These are phyloP conservation scores for Eclectus roratus DNA, from an alignment of 2,113 vertebrate species.

Conservation along the genomic window DNA sequence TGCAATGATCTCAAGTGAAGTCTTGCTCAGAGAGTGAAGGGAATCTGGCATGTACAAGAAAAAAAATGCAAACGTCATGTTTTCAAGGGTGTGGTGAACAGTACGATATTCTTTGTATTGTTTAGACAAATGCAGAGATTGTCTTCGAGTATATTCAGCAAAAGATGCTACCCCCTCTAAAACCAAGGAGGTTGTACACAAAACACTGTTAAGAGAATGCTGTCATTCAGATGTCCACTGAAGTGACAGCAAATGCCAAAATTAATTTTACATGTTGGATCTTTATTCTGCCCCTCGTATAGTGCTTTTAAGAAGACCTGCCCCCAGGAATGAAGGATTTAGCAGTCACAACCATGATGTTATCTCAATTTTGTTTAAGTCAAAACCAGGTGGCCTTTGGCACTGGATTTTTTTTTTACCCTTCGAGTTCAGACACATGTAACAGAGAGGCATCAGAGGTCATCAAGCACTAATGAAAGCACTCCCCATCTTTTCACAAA, in stretches of 20 bases:
- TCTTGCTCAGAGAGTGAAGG: not conserved
- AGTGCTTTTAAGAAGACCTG: not conserved
- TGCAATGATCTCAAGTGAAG: rapidly evolving
- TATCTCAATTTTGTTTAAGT: not conserved
- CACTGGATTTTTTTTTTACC: not conserved
- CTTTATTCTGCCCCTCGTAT: not conserved
- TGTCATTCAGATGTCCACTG: not conserved
- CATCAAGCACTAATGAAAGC: not conserved
- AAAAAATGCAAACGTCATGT: not conserved
- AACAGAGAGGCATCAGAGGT: not conserved
- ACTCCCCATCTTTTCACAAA: not conserved
- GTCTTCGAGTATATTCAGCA: not conserved
- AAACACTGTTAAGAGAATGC: not conserved
- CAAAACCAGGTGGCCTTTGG: not conserved
- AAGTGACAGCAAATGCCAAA: not conserved
- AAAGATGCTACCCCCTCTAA: not conserved
- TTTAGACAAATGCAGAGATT: not conserved
- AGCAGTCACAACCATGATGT: rapidly evolving
- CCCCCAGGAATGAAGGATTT: not conserved
- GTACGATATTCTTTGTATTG: rapidly evolving
- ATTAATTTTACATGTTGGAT: not conserved
- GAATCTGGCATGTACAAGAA: not conserved
- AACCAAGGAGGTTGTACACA: not conserved
- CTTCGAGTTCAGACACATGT: not conserved
- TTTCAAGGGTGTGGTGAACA: not conserved